A percentile compares a stretch with the other conserved stretches of the same genome.
phyloP scores from a whole-genome alignment of 2,888 invertebrate species.

The Dendrolimus pini region DNA sequence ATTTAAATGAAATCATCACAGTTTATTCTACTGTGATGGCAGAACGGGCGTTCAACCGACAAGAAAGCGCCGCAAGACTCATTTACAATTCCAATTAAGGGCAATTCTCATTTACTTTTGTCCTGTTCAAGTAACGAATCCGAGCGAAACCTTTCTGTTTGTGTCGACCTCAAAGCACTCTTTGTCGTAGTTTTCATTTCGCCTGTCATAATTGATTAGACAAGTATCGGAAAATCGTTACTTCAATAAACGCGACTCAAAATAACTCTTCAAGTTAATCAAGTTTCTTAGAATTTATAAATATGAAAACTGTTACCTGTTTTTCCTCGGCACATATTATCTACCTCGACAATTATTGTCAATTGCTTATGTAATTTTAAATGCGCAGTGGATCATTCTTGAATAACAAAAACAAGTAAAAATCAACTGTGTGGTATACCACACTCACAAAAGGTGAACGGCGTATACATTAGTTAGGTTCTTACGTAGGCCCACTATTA shows the following conservation, averaged over 20 bases:
- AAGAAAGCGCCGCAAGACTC: conserved; percentile 68
- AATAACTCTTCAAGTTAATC: not conserved
- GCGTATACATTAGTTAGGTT: too few relatives aligned
- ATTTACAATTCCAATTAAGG: conserved; percentile 74
- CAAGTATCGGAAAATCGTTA: not conserved
- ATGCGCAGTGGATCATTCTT: too few relatives aligned
- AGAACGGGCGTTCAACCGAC: conserved; percentile 59
- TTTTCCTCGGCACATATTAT: too few relatives aligned
- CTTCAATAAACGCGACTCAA: not conserved
- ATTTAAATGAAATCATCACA: conserved; percentile 73
- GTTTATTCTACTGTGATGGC: conserved; percentile 67
- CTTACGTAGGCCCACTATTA: too few relatives aligned
- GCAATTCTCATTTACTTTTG: conserved; percentile 71
- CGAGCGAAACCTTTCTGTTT: conserved; percentile 33
- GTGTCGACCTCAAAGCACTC: conserved; percentile 28
- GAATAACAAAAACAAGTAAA: too few relatives aligned
- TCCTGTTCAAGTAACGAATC: conserved; percentile 59
- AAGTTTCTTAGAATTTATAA: not conserved
- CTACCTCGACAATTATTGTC: too few relatives aligned
- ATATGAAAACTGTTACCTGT: too few relatives aligned
- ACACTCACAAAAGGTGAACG: too few relatives aligned
- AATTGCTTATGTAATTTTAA: too few relatives aligned
- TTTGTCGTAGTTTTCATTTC: conserved; percentile 8
- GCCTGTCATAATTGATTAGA: not conserved
- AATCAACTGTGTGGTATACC: too few relatives aligned